Evolutionary conservation across 2,888 invertebrate species (phyloP).

Genomic region (Hesperia comma): DNA sequence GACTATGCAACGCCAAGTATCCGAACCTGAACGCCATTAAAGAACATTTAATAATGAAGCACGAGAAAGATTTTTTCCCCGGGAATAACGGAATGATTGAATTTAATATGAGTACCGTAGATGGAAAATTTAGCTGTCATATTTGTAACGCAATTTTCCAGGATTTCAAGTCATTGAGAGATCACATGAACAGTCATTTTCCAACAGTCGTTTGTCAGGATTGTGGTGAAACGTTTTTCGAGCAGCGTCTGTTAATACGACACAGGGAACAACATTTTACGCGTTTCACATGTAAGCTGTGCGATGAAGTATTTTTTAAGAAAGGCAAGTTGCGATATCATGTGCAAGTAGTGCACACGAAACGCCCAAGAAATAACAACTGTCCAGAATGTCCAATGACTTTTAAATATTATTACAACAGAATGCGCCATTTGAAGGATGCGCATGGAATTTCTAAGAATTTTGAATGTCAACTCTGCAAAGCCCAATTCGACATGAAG

Average conservation of each 20-base stretch:
- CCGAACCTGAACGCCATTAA: conserved; percentile 49
- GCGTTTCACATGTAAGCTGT: conserved; percentile 59
- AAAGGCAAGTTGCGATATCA: conserved; percentile 73
- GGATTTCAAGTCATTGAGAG: conserved; percentile 55
- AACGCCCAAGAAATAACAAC: conserved; percentile 51
- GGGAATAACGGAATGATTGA: conserved; percentile 63
- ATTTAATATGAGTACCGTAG: conserved; percentile 54
- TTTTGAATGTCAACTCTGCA: conserved; percentile 58
- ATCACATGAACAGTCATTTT: conserved; percentile 61
- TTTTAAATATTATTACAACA: conserved; percentile 63
- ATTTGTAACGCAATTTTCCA: conserved; percentile 54
- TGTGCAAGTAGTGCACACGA: conserved; percentile 61
- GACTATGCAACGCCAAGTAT: conserved; percentile 49
- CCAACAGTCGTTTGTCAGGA: conserved; percentile 65
- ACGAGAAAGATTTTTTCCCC: conserved; percentile 50
- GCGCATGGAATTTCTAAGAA: conserved; percentile 55
- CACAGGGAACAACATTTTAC: conserved; percentile 58
- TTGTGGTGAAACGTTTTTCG: conserved; percentile 61
- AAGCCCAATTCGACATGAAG: conserved; percentile 51
- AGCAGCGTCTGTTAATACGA: conserved; percentile 55
- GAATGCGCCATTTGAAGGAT: conserved; percentile 56
- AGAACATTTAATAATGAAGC: conserved; percentile 53
- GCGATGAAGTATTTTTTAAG: conserved; percentile 67
- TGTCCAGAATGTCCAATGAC: conserved; percentile 56
- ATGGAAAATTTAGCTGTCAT: conserved; percentile 56